A percentile compares a stretch with the other conserved stretches of the same genome.
These are phyloP conservation scores for Lottia scabra DNA, from an alignment of 2,888 invertebrate species.

Conservation along the genomic window DNA sequence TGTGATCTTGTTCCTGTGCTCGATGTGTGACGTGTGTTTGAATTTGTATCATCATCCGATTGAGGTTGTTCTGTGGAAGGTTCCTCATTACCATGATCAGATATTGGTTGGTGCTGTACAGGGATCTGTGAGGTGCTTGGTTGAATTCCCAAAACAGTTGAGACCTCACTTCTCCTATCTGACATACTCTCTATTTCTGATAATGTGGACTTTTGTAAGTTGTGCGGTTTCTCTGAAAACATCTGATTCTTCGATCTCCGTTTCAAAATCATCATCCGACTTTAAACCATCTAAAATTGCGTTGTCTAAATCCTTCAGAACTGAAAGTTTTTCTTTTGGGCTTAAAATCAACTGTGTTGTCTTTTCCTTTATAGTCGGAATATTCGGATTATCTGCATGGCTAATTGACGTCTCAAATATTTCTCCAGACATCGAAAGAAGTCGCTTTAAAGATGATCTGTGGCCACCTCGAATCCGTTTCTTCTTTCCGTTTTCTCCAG, in stretches of 20 bases:
- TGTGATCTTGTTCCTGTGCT: no score
- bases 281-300: background rate
- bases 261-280: no score
- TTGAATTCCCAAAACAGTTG: no score
- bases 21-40: no score
- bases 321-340: background rate
- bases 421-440: background rate
- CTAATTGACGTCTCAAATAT: background rate
- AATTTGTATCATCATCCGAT: no score
- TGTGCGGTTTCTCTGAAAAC: background rate
- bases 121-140: no score
- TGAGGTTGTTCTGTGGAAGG: no score
- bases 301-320: background rate
- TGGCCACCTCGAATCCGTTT: background rate
- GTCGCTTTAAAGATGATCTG: background rate
- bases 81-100: no score
- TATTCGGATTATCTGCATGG: background rate
- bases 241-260: background rate
- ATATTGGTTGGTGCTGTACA: no score
- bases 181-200: background rate
- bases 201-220: background rate
- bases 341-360: background rate
- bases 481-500: background rate
- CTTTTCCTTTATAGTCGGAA: background rate
- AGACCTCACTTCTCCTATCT: background rate